These are phyloP conservation scores for Aricia agestis DNA, from an alignment of 1,140 invertebrate genomes.

Conservation along the genomic window DNA sequence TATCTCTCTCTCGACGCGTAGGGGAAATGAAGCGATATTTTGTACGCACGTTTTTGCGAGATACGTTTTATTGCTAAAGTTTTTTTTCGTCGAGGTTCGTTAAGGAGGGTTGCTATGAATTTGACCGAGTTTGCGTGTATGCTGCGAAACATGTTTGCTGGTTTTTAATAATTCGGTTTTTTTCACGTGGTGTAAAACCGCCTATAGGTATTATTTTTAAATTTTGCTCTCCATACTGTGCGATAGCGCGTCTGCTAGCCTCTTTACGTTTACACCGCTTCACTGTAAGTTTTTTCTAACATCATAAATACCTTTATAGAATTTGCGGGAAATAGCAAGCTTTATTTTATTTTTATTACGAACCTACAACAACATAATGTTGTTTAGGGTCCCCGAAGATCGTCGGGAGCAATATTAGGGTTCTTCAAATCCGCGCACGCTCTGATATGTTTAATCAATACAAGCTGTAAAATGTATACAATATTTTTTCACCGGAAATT, in stretches of 20 bases:
- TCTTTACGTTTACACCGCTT: too few relatives aligned
- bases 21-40: slow-evolving; percentile 36
- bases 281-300: too few relatives aligned
- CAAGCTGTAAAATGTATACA: slow-evolving; percentile 6
- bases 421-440: slow-evolving; percentile 5
- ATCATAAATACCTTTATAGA: background rate
- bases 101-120: slow-evolving; percentile 1
- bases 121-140: slow-evolving; percentile 3
- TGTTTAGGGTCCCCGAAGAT: background rate
- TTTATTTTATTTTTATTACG: background rate
- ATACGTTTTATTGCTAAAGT: slow-evolving; percentile 25
- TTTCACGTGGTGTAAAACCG: too few relatives aligned
- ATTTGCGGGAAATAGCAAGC: slow-evolving; percentile 22
- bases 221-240: too few relatives aligned
- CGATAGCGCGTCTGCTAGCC: too few relatives aligned
- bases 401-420: background rate
- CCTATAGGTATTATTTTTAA: too few relatives aligned
- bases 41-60: slow-evolving; percentile 25
- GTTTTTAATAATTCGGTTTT: too few relatives aligned
- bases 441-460: slow-evolving; percentile 11
- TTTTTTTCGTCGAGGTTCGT: slow-evolving; percentile 21
- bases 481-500: slow-evolving; percentile 13
- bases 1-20: slow-evolving; percentile 40
- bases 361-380: background rate
- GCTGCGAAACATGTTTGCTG: background rate